These are phyloP conservation scores for Ophioninae sp. DNA, from an alignment of 2,888 invertebrate genomes.

Conservation along the genomic window DNA sequence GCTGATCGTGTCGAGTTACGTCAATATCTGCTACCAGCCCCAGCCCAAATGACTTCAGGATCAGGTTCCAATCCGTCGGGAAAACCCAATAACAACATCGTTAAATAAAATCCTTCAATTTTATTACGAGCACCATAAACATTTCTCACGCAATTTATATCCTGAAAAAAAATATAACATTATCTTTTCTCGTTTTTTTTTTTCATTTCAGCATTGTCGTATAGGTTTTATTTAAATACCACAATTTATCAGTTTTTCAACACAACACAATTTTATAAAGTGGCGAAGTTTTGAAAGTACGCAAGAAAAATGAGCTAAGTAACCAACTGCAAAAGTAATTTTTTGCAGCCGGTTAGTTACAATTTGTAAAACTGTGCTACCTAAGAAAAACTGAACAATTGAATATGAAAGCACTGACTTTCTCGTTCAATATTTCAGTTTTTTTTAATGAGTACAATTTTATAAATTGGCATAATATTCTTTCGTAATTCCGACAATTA, in stretches of 20 bases:
- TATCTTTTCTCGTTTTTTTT: too few relatives aligned
- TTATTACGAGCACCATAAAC: neutral
- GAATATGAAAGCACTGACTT: too few relatives aligned
- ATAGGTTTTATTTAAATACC: too few relatives aligned
- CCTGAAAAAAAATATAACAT: neutral
- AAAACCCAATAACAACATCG: neutral
- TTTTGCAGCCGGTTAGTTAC: too few relatives aligned
- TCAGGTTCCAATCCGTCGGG: slow-evolving; percentile 34
- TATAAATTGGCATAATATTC: too few relatives aligned
- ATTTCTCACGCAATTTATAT: too few relatives aligned
- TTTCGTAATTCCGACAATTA: too few relatives aligned
- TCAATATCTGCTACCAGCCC: slow-evolving; percentile 18
- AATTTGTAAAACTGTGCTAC: too few relatives aligned
- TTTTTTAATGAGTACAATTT: too few relatives aligned
- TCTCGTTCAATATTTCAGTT: too few relatives aligned
- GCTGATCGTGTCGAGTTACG: slow-evolving; percentile 47
- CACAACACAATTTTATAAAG: neutral
- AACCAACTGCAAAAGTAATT: neutral
- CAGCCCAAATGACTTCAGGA: slow-evolving; percentile 38
- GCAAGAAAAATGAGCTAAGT: neutral
- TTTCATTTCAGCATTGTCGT: neutral
- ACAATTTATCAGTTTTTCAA: too few relatives aligned
- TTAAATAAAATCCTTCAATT: neutral
- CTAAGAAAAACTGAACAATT: too few relatives aligned
- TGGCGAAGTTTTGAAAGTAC: neutral